Evolutionary conservation across 2,888 invertebrate species (phyloP), one percentile per base, ranked within the genome.

Genomic region (Lepidocyrtoides sp.): DNA sequence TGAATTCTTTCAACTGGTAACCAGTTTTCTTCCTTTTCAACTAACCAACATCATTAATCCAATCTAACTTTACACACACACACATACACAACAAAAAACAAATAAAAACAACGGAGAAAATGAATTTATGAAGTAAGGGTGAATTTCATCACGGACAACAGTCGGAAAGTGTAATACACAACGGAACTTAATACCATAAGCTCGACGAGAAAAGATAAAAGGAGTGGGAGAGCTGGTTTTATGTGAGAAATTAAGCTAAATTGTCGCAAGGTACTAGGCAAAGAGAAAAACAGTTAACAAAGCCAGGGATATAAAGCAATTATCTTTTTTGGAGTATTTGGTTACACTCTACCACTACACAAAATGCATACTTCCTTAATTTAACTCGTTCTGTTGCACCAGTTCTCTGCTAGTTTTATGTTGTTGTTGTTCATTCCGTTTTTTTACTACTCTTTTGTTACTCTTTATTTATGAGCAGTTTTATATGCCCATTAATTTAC

Each of bases 401-500:
- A 32, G 32, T 69, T 36, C 17, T 17, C n/a, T 48, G 7, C 7
- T 48, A 12, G 7, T 8, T 12, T 12, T 8, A 3, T 5, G 36
- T 44, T 8, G 44, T 44, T 12, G 10, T 14, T 44, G 44, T 26
- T 23, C 60, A 60, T 23, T 60, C 23, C 4, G 29, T 32, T 32
- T n/a, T 77, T 66, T 69, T 77, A 51, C 29, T 51, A n/a, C 77
- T 29, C 75, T 41, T 51, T 7, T 48, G n/a, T 12, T 81, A 57
- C 77, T 63, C 63, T 48, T 75, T 86, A 86, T 86, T 86, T 86
- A 86, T 17, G 86, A 86, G 29, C 77, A 44, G 44, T 77, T 86
- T 86, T 77, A 77, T 86, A 29, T 10, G 48, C 77, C 86, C 86
- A 77, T 86, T 86, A 86, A 60, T 77, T 86, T 86, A n/a, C 29